phyloP scores from a whole-genome alignment of 2,888 invertebrate species.

The Spilosoma lubricipeda region DNA sequence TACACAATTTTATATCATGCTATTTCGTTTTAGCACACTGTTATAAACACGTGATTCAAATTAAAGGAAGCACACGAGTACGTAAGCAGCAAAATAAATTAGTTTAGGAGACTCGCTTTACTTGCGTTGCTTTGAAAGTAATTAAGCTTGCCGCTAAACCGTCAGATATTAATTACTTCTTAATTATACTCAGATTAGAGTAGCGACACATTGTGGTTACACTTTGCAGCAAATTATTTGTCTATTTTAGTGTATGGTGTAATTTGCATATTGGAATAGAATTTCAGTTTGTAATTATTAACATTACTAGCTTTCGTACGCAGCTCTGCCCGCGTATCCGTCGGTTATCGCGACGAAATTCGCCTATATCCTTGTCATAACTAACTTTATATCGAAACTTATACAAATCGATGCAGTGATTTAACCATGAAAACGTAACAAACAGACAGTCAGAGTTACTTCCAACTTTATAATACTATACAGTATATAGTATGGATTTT shows the following conservation, averaged over 20 bases:
- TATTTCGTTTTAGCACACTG: neutral
- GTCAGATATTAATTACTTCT: slow-evolving; percentile 48
- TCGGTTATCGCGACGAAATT: too few relatives aligned
- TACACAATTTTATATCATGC: neutral
- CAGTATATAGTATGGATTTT: neutral
- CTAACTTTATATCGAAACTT: too few relatives aligned
- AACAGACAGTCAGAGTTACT: too few relatives aligned
- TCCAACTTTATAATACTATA: neutral
- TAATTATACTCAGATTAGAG: slow-evolving; percentile 38
- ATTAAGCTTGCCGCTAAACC: slow-evolving; percentile 30
- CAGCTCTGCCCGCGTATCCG: too few relatives aligned
- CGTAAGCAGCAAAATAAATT: slow-evolving; percentile 13
- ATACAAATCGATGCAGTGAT: too few relatives aligned
- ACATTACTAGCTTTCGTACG: too few relatives aligned
- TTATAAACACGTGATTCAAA: slow-evolving; percentile 20
- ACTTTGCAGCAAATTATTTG: slow-evolving; percentile 1
- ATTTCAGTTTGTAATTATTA: neutral
- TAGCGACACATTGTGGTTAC: neutral
- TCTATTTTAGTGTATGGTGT: neutral
- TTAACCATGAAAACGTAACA: too few relatives aligned
- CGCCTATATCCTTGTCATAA: too few relatives aligned
- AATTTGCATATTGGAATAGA: neutral
- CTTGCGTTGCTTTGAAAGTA: slow-evolving; percentile 27
- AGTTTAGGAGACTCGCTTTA: slow-evolving; percentile 30
- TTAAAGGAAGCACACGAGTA: slow-evolving; percentile 22